Evolutionary conservation across 2,888 invertebrate genomes (phyloP).

Genomic region (Dascillus cervinus): DNA sequence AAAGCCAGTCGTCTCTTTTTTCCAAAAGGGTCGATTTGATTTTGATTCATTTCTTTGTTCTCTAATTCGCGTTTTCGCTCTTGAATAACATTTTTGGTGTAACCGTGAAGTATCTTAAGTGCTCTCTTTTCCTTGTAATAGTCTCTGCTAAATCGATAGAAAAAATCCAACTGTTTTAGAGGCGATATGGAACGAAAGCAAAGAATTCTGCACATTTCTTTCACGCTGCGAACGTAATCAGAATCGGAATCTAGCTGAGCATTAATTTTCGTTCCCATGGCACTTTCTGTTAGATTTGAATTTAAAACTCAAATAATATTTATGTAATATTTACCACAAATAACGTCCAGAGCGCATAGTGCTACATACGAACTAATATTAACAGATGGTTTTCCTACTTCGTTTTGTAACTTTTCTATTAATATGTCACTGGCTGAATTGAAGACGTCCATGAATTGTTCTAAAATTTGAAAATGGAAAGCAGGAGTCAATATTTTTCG

Average conservation of each 20-base stretch:
- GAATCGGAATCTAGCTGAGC: slow-evolving; percentile 63
- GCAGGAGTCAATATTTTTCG: too few relatives aligned
- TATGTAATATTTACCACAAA: slow-evolving; percentile 52
- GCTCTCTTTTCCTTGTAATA: slow-evolving; percentile 46
- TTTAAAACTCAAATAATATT: neutral
- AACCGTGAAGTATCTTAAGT: slow-evolving; percentile 44
- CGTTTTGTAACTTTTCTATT: slow-evolving; percentile 44
- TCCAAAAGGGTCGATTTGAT: too few relatives aligned
- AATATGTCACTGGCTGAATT: slow-evolving; percentile 55
- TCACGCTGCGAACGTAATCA: slow-evolving; percentile 65
- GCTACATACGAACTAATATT: slow-evolving; percentile 56
- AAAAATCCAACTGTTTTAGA: slow-evolving; percentile 44
- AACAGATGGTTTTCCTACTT: slow-evolving; percentile 40
- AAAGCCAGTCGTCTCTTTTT: too few relatives aligned
- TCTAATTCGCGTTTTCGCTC: slow-evolving; percentile 38
- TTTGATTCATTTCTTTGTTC: too few relatives aligned
- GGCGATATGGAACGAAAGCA: slow-evolving; percentile 32
- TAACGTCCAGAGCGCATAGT: slow-evolving; percentile 53
- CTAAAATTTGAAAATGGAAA: slow-evolving; percentile 66
- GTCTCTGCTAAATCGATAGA: too few relatives aligned
- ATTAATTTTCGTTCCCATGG: slow-evolving; percentile 72
- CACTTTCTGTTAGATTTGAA: slow-evolving; percentile 53
- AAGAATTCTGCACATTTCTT: slow-evolving; percentile 40
- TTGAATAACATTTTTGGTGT: slow-evolving; percentile 49
- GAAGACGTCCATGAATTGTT: slow-evolving; percentile 63